Conservation (phyloP, 2,113 vertebrate genomes). For the Eubucco bourcierii region DNA sequence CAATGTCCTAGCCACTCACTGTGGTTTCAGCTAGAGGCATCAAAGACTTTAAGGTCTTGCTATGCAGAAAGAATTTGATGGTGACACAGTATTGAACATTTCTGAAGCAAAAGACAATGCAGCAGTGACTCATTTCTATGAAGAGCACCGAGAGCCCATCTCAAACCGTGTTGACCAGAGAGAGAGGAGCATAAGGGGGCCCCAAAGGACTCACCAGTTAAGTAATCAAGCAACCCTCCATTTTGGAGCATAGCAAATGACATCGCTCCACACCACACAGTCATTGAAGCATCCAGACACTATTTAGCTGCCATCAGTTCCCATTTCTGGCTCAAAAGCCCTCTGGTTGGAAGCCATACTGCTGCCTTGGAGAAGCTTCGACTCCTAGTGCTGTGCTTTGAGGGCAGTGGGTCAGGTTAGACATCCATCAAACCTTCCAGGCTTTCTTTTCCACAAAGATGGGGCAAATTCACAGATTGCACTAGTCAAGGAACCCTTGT, state of each 20-base stretch:
- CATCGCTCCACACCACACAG: not conserved
- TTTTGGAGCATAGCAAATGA: not conserved
- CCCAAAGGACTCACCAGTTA: not conserved
- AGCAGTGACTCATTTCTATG: not conserved
- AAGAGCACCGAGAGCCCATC: not conserved
- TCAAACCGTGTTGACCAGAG: fast-evolving
- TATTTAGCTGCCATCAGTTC: not conserved
- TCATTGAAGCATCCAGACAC: not conserved
- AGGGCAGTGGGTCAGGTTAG: not conserved
- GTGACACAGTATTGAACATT: not conserved
- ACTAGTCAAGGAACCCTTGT: no score
- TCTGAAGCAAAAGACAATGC: not conserved
- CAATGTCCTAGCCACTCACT: fast-evolving
- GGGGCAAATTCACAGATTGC: not conserved
- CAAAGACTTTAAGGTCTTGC: not conserved
- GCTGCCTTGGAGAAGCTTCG: not conserved
- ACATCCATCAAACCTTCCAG: not conserved
- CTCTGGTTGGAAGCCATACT: fast-evolving
- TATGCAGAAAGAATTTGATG: not conserved
- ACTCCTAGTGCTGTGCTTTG: fast-evolving
- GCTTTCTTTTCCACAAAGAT: not conserved
- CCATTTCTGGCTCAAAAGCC: not conserved
- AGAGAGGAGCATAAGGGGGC: not conserved
- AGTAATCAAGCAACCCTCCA: not conserved
- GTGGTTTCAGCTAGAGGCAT: not conserved